These are phyloP conservation scores for Nylanderia fulva DNA, from an alignment of 1,140 invertebrate genomes.

Conservation along the genomic window DNA sequence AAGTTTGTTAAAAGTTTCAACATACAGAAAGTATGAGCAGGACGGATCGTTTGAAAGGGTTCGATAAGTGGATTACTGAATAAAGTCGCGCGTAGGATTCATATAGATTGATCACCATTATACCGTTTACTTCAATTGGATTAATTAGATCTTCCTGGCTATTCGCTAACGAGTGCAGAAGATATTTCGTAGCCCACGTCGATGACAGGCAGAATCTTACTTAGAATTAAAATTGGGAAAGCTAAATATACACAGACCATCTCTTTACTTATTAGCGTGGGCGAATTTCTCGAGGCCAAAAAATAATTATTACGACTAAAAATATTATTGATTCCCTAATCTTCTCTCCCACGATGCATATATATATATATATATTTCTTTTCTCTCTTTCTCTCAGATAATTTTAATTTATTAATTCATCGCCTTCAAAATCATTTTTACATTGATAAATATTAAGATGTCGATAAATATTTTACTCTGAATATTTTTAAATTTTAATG, in stretches of 20 bases:
- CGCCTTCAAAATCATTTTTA: not conserved
- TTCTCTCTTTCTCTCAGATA: not conserved
- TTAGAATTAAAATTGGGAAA: slow-evolving; percentile 14
- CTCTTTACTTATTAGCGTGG: slow-evolving; percentile 39
- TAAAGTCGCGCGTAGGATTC: slow-evolving; percentile 46
- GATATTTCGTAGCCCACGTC: slow-evolving; percentile 10
- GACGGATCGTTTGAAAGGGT: slow-evolving; percentile 21
- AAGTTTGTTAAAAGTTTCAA: slow-evolving; percentile 28
- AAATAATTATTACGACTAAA: not conserved
- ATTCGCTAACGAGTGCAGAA: not conserved
- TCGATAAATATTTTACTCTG: slow-evolving; percentile 16
- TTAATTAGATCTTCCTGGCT: slow-evolving; percentile 64
- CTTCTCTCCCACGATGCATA: not conserved
- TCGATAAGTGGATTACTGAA: slow-evolving; percentile 49
- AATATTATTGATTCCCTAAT: not conserved
- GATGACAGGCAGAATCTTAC: not conserved
- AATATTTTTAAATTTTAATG: not conserved
- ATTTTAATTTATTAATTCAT: slow-evolving; percentile 33
- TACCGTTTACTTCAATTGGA: slow-evolving; percentile 48
- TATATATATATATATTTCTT: too few relatives aligned
- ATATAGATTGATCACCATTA: slow-evolving; percentile 64
- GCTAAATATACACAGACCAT: not conserved
- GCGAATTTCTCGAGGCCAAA: not conserved
- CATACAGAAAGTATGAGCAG: slow-evolving; percentile 18
- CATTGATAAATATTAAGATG: not conserved